Evolutionary conservation across 2,797 vertebrate genomes (phyloP).

Genomic region (Sciurus carolinensis): DNA sequence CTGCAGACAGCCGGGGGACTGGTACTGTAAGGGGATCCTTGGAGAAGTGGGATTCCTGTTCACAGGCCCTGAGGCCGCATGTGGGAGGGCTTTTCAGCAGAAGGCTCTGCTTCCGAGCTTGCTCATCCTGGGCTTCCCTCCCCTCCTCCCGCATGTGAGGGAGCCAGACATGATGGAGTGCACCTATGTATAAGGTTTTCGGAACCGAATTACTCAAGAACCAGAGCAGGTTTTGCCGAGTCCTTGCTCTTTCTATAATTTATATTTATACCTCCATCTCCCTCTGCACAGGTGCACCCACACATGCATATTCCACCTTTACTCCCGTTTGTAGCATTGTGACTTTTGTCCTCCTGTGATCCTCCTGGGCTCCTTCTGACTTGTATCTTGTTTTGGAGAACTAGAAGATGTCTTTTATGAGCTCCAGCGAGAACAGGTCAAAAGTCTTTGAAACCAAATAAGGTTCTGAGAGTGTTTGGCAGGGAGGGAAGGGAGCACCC

Average conservation of each 20-base stretch:
- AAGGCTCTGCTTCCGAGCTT: slow-evolving; percentile 76
- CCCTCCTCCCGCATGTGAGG: slow-evolving; percentile 68
- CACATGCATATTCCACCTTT: background rate
- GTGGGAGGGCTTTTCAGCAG: slow-evolving; percentile 75
- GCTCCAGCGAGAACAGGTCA: background rate
- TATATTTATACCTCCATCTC: background rate
- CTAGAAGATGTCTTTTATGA: background rate
- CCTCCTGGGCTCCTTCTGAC: background rate
- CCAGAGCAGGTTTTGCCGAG: background rate
- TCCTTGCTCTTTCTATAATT: background rate
- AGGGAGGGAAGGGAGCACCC: background rate
- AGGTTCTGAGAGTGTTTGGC: background rate
- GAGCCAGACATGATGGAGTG: background rate
- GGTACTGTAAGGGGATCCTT: slow-evolving; percentile 84
- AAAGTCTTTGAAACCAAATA: background rate
- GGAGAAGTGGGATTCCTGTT: slow-evolving; percentile 84
- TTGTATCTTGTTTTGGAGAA: background rate
- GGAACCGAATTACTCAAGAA: slow-evolving; percentile 22
- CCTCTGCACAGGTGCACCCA: background rate
- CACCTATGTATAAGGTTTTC: background rate
- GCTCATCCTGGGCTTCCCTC: background rate
- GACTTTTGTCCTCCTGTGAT: background rate
- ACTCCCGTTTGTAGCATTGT: background rate
- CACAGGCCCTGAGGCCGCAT: slow-evolving; percentile 73
- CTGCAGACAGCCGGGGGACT: slow-evolving; percentile 89